A percentile compares a stretch with the other conserved stretches of the same genome.
These are phyloP conservation scores for Xiphias gladius DNA, from an alignment of 2,113 vertebrate genomes.

Conservation along the genomic window DNA sequence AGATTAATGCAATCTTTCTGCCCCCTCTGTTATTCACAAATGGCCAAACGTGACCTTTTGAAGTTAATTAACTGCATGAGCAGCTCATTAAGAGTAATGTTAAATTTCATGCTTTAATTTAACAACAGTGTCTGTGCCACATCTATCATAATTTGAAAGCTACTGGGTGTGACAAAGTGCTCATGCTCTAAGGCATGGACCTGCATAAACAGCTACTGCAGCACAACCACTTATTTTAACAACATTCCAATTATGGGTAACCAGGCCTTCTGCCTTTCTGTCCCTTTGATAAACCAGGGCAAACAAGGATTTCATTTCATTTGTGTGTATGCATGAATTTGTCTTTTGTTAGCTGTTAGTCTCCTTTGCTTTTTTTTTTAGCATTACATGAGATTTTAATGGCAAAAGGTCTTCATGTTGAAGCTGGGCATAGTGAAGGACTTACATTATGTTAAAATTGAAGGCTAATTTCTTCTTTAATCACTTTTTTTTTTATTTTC, in stretches of 20 bases:
- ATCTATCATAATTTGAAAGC: conserved; percentile 77
- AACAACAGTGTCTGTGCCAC: conserved; percentile 62
- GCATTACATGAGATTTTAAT: background rate
- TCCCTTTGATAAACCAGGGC: conserved; percentile 10
- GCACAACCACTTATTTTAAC: conserved; percentile 44
- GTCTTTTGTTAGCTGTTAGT: background rate
- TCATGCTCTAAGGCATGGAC: conserved; percentile 44
- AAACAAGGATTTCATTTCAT: conserved; percentile 35
- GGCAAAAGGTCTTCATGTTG: background rate
- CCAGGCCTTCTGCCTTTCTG: conserved; percentile 13
- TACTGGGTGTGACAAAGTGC: conserved; percentile 59
- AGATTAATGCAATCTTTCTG: conserved; percentile 11
- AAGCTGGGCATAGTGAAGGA: background rate
- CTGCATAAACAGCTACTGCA: conserved; percentile 48
- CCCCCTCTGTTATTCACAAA: conserved; percentile 43
- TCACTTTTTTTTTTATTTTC: background rate
- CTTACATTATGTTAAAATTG: conserved; percentile 4
- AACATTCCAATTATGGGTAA: conserved; percentile 49
- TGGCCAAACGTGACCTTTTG: conserved; percentile 71
- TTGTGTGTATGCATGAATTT: conserved; percentile 14
- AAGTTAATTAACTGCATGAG: conserved; percentile 76
- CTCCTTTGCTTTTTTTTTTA: conserved; percentile 22
- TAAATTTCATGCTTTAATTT: conserved; percentile 73
- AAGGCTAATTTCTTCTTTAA: conserved; percentile 19
- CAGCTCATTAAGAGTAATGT: conserved; percentile 68